Percentiles rank a stretch among this genome's conserved stretches.
Conservation (phyloP, 2,888 invertebrate genomes). For the Podabrus alpinus region DNA sequence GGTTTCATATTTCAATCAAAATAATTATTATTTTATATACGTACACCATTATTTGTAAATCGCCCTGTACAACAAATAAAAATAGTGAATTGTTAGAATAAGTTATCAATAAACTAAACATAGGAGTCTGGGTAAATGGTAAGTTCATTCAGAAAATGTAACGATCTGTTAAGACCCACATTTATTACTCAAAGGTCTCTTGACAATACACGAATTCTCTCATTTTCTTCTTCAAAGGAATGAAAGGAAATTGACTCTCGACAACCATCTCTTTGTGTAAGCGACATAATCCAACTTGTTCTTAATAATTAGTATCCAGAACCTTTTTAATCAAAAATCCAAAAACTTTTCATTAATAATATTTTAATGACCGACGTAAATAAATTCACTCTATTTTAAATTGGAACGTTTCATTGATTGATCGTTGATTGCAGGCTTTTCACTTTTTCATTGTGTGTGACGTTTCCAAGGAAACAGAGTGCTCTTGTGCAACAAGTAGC, state of each 20-base stretch:
- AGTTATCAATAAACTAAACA: neutral
- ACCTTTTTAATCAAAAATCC: neutral
- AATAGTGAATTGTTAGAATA: neutral
- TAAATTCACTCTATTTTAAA: slow-evolving; percentile 17
- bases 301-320: neutral
- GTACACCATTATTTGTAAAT: no score
- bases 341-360: neutral
- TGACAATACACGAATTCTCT: neutral
- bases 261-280: neutral
- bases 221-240: slow-evolving; percentile 1
- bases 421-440: slow-evolving; percentile 28
- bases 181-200: slow-evolving; percentile 1
- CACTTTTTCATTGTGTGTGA: slow-evolving; percentile 35
- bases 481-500: slow-evolving; percentile 40
- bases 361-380: neutral
- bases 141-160: neutral
- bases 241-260: neutral
- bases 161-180: slow-evolving; percentile 1
- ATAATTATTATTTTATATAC: no score
- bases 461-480: slow-evolving; percentile 40
- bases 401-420: slow-evolving; percentile 19
- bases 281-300: neutral
- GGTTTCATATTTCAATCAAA: no score
- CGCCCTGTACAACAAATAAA: no score
- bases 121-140: neutral